Evolutionary conservation across 2,797 vertebrate genomes (phyloP).

Genomic region (Garrulus glandarius): DNA sequence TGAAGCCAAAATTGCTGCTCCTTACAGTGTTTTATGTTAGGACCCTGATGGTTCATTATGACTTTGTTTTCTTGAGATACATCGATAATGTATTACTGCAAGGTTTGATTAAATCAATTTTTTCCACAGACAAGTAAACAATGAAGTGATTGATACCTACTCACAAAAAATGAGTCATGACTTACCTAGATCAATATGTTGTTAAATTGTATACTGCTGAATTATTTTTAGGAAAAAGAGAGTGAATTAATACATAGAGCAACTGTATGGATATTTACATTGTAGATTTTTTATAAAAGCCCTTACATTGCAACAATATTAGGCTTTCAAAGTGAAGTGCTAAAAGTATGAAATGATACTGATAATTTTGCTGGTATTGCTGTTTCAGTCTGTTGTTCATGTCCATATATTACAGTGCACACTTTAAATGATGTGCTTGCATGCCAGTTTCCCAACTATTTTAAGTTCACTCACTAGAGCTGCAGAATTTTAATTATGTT

Average conservation of each 20-base stretch:
- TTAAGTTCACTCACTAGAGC: neutral
- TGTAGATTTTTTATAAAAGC: neutral
- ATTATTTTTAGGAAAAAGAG: conserved; percentile 54
- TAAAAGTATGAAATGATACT: neutral
- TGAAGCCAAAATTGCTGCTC: neutral
- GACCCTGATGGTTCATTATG: conserved; percentile 61
- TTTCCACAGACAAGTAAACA: conserved; percentile 69
- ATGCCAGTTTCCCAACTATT: neutral
- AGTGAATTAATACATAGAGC: conserved; percentile 14
- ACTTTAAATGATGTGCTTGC: neutral
- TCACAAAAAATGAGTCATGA: conserved; percentile 43
- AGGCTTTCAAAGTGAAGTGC: neutral
- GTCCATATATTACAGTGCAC: neutral
- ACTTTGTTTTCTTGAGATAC: conserved; percentile 55
- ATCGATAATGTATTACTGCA: conserved; percentile 69
- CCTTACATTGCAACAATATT: neutral
- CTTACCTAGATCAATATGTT: conserved; percentile 64
- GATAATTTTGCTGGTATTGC: neutral
- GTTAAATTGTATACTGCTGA: conserved; percentile 38
- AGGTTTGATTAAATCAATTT: conserved; percentile 70
- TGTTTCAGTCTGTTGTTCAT: neutral
- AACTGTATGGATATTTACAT: neutral
- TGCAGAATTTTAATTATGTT: neutral
- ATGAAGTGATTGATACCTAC: conserved; percentile 72
- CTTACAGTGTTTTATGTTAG: conserved; percentile 35